Base-by-base conservation (phyloP, 2,113 vertebrate species). In the Galeopterus variegatus region DNA sequence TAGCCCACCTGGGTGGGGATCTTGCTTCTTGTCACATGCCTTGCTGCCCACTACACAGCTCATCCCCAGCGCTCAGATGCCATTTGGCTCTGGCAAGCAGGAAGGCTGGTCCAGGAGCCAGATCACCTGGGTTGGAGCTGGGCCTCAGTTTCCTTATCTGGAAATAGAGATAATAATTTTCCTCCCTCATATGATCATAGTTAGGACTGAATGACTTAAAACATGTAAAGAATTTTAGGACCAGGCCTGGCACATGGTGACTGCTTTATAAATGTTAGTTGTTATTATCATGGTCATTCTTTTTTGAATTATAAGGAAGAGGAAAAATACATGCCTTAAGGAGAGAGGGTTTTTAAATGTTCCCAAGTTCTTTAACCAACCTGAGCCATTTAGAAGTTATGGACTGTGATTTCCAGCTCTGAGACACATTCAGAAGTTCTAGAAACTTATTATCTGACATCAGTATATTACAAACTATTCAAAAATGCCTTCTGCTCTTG, bases 291-390 rank as follows among this genome's bases (percentile, higher is more conserved):
- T 41, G 7, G 26, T 58, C 48, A 52, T 64, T 83, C 6, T 50
- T 92, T 52, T 77, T 56, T 70, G 17, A 82, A 82, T 81, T 56
- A 81, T 21, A 85, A 56, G 8, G 8, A 83, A 88, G 10, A 81
- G 45, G 45, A 56, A 24, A 93, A 76, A 48, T 50, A 70, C 2
- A 31, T 67, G 31, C 3, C 82, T 88, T 87, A n/a, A 93, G 52
- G 76, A 67, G 21, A 76, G 17, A 79, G 50, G 75, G 13, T 62
- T 67, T 94, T 90, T 33, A 82, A 94, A 90, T 76, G 79, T 4
- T 76, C 45, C 60, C 82, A 86, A 26, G 18, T 70, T 70, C 58
- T 28, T 94, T 89, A 88, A 86, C n/a, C 65, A 88, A 54, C 45
- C 18, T 58, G n/a, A 17, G 23, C 21, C 41, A n/a, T 76, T 75